phyloP scores from a whole-genome alignment of 1,140 invertebrate species.

The Pygmarrhopalites habei region DNA sequence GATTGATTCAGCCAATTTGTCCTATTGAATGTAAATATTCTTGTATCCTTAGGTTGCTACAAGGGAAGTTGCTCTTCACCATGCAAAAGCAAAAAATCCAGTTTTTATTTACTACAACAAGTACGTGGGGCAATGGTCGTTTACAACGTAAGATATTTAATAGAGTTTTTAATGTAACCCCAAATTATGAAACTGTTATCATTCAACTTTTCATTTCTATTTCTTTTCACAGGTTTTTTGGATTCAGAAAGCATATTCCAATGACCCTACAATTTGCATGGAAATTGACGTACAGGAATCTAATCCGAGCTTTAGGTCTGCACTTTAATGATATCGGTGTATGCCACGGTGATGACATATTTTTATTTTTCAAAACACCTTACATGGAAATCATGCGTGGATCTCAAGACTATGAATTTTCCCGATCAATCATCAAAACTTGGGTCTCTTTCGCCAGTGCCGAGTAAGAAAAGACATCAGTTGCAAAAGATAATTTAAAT shows the following conservation, averaged over 20 bases:
- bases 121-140: conserved; percentile 2
- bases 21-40: no score
- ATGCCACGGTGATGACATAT: conserved; percentile 20
- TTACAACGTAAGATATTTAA: no score
- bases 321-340: conserved; percentile 11
- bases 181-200: no score
- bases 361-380: not conserved
- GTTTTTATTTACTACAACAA: conserved; percentile 24
- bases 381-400: not conserved
- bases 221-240: conserved; percentile 14
- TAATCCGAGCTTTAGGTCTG: conserved; percentile 4
- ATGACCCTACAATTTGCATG: not conserved
- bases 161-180: no score
- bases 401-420: conserved; percentile 11
- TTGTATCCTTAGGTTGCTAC: no score
- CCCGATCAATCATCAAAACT: conserved; percentile 7
- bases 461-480: no score
- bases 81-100: conserved; percentile 6
- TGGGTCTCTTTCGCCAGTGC: conserved; percentile 19
- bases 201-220: no score
- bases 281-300: not conserved
- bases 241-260: not conserved
- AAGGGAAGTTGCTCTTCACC: conserved; percentile 11
- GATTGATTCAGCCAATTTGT: no score
- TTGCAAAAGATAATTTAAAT: no score